Evolutionary conservation across 1,140 invertebrate genomes (phyloP).

Genomic region (Lanistes nyassanus): DNA sequence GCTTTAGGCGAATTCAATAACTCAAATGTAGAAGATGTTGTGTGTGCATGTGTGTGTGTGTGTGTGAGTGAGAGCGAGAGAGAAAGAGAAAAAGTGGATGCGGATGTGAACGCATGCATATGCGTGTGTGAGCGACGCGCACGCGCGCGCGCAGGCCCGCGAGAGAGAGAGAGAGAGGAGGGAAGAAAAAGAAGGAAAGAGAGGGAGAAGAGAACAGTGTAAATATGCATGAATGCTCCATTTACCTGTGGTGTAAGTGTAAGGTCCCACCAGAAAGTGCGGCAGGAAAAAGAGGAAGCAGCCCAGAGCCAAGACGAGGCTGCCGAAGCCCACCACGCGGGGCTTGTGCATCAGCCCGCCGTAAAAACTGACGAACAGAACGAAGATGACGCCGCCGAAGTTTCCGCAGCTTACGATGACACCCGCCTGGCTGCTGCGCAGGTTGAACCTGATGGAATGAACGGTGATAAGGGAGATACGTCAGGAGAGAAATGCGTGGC

Average conservation of each 20-base stretch:
- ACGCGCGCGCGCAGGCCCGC: no score
- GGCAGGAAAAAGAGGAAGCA: conserved; percentile 48
- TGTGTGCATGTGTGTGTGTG: conserved; percentile 2
- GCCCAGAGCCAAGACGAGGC: conserved; percentile 47
- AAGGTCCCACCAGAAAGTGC: conserved; percentile 40
- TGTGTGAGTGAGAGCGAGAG: background rate
- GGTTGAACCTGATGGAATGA: conserved; percentile 27
- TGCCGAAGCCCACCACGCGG: conserved; percentile 36
- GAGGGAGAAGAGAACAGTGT: background rate
- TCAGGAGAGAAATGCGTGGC: background rate
- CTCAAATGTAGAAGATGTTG: no score
- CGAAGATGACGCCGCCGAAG: conserved; percentile 43
- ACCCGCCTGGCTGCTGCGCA: conserved; percentile 38
- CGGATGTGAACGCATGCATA: background rate
- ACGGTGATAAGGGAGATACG: background rate
- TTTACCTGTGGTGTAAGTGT: conserved; percentile 26
- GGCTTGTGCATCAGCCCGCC: conserved; percentile 41
- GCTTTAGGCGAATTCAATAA: no score
- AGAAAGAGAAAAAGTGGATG: background rate
- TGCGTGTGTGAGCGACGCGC: background rate
- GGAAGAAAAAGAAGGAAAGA: background rate
- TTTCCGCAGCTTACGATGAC: conserved; percentile 52
- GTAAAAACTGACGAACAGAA: conserved; percentile 46
- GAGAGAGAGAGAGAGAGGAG: background rate
- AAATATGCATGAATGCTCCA: background rate